Conservation (phyloP, 2,113 vertebrate genomes). For the Barbus barbus region DNA sequence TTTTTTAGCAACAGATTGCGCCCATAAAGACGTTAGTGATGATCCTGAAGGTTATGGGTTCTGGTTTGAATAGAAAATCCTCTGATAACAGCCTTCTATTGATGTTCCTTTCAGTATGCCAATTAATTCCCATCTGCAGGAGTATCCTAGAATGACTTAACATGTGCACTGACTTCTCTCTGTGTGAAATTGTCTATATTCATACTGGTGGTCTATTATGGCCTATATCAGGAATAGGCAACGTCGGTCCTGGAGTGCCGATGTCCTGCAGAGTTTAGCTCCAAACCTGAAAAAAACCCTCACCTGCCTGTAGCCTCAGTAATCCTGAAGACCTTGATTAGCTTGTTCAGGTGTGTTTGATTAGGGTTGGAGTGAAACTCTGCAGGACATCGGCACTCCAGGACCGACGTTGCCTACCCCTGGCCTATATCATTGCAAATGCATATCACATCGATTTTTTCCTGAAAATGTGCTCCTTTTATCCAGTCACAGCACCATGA, state of each 20-base stretch:
- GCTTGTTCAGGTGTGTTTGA: no score
- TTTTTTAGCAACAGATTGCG: slow-evolving; percentile 1
- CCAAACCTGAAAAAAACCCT: no score
- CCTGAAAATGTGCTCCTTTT: slow-evolving; percentile 15
- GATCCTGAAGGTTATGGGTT: not conserved
- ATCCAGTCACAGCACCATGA: slow-evolving; percentile 91
- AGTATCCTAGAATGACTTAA: not conserved
- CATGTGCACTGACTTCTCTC: not conserved
- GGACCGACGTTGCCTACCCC: no score
- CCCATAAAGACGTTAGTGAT: not conserved
- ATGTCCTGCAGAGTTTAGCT: no score
- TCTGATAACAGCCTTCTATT: not conserved
- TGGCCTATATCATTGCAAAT: not conserved
- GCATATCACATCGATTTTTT: not conserved
- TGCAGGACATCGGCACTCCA: no score
- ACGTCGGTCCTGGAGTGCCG: no score
- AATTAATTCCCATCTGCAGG: slow-evolving; percentile 25
- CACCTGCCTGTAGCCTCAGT: no score
- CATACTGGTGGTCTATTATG: not conserved
- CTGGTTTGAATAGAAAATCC: not conserved
- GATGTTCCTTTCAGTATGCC: not conserved
- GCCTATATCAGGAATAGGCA: no score
- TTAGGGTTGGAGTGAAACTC: no score
- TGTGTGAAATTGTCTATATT: not conserved
- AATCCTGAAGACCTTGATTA: no score